Evolutionary conservation across 1,140 invertebrate genomes (phyloP), one percentile per base, ranked within the genome.

Genomic region (Epicauta chinensis): DNA sequence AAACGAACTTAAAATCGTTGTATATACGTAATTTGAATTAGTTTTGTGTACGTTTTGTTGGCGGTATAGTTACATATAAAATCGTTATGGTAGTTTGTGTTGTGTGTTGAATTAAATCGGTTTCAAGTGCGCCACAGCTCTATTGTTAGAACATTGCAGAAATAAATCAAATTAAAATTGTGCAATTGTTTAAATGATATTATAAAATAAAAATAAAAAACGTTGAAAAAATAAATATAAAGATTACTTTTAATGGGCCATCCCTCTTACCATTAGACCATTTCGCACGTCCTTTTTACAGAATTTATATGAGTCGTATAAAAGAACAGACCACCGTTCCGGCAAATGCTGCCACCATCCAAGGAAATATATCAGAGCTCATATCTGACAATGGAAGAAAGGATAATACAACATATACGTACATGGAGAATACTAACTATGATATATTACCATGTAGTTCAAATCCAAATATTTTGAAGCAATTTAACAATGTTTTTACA

Each of bases 351-450:
- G 39, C 45, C 23, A 23, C 23, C 23, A 23, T 23, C 23, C 35
- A 38, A 53, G 42, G 38, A 53, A 53, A 53, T 53, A 53, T 53
- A 52, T 52, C 51, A 52, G 51, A 32, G 38, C 34, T 52, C n/a
- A 52, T 52, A 53, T 53, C 42, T 46, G 51, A 32, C 31, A 53
- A 53, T 45, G 35, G 41, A 37, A 46, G 23, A 23, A 23, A 37
- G 51, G 46, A 53, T 46, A 53, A 23, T 53, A 41, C 45, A 34
- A 31, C 51, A 40, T 43, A 46, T 31, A 53, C 17, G 17, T 23
- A 23, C 7, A 3, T 23, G 7, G 23, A 23, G 7, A 37, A 10
- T 5, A 12, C 12, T 15, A 13, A 13, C 3, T 15, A 39, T 13
- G 10, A 39, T 13, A 10, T 15, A 16, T 39, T 3, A 15, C 9